Conservation (phyloP, 2,113 vertebrate genomes). For the Serilophus lunatus region DNA sequence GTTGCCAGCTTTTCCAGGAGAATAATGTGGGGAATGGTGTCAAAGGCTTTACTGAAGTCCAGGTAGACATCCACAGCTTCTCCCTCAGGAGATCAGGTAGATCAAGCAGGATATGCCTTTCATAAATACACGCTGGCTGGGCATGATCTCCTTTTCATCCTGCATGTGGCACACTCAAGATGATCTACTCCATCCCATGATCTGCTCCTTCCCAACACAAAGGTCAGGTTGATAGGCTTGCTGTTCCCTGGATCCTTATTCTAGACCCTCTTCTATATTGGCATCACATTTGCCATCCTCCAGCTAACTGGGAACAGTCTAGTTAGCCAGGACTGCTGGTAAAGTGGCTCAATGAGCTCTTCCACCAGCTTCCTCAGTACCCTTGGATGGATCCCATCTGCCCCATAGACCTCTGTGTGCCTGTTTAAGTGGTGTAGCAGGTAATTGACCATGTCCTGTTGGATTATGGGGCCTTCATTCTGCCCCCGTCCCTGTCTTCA, state of each 20-base stretch:
- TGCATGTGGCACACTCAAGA: background rate
- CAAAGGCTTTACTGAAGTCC: background rate
- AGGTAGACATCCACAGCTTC: background rate
- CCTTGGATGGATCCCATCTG: background rate
- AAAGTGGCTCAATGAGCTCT: background rate
- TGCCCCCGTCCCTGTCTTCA: background rate
- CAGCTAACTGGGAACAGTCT: background rate
- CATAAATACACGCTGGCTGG: background rate
- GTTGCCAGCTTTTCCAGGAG: background rate
- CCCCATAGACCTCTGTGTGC: background rate
- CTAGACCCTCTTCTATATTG: background rate
- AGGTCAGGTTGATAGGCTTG: background rate
- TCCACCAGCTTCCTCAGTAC: background rate
- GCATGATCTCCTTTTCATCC: background rate
- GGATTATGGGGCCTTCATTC: background rate
- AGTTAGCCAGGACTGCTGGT: background rate
- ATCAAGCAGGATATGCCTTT: background rate
- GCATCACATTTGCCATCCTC: background rate
- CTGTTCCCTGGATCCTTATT: background rate
- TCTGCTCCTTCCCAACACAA: background rate
- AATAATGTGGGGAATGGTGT: background rate
- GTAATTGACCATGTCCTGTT: background rate
- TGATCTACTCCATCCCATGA: background rate
- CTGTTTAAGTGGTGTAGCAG: too few relatives aligned
- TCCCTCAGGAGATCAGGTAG: background rate